phyloP scores from a whole-genome alignment of 2,113 vertebrate genomes.

The Oryzias javanicus region DNA sequence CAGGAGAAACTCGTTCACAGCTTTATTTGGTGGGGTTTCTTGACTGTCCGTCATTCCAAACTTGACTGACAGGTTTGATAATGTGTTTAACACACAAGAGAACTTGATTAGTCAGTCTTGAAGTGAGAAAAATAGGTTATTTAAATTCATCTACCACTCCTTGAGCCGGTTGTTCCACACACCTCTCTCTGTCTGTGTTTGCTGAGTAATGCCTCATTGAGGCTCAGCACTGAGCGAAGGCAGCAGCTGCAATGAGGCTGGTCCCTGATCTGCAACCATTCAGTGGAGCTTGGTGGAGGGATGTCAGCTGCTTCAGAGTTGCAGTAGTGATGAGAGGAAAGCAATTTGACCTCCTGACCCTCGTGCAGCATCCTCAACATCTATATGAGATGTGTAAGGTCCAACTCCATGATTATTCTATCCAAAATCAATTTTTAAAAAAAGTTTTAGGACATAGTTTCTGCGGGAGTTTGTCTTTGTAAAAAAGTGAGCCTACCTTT shows the following conservation, averaged over 20 bases:
- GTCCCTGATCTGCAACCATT: constrained; percentile 56
- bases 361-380: constrained; percentile 15
- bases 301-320: constrained; percentile 40
- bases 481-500: too few relatives aligned
- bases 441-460: not conserved
- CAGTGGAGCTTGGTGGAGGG: not conserved
- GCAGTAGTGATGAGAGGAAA: constrained; percentile 40
- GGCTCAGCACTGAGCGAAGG: constrained; percentile 51
- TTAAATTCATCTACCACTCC: not conserved
- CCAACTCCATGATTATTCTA: too few relatives aligned
- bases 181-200: not conserved
- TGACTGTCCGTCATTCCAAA: not conserved
- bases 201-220: too few relatives aligned
- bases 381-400: not conserved
- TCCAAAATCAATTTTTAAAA: not conserved
- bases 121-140: not conserved
- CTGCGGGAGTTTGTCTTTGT: too few relatives aligned
- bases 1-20: not conserved
- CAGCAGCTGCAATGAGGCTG: constrained; percentile 66
- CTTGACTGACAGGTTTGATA: not conserved
- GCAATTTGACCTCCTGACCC: constrained; percentile 32
- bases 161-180: not conserved
- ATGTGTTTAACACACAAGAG: not conserved
- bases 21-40: constrained; percentile 2
- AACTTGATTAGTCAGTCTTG: not conserved